Evolutionary conservation across 2,888 invertebrate species (phyloP).

Genomic region (Herminia tarsipennalis): DNA sequence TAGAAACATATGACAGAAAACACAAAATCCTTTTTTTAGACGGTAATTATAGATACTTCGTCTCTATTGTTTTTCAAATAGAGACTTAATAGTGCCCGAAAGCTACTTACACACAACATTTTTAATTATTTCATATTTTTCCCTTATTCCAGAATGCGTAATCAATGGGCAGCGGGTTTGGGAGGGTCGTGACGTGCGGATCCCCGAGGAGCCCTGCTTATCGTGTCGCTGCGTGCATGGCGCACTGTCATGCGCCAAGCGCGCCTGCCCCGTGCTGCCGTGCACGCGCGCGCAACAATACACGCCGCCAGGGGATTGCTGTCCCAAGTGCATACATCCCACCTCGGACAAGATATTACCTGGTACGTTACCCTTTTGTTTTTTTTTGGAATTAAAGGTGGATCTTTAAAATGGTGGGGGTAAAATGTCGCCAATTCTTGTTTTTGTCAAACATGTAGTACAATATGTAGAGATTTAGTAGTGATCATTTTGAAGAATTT

Average conservation of each 20-base stretch:
- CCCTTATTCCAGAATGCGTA: constrained; percentile 90
- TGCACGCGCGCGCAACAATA: constrained; percentile 90
- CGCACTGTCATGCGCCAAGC: constrained; percentile 91
- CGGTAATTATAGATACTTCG: too few relatives aligned
- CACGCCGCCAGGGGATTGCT: constrained; percentile 92
- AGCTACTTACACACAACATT: neutral
- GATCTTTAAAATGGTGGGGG: too few relatives aligned
- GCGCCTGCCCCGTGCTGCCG: constrained; percentile 95
- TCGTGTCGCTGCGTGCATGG: constrained; percentile 92
- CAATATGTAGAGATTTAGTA: too few relatives aligned
- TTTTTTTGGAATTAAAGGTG: too few relatives aligned
- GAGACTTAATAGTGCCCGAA: too few relatives aligned
- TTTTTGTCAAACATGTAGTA: too few relatives aligned
- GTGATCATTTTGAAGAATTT: too few relatives aligned
- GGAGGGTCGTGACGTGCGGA: constrained; percentile 92
- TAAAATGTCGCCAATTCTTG: too few relatives aligned
- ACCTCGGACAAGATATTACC: constrained; percentile 81
- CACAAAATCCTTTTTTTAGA: too few relatives aligned
- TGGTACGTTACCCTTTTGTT: constrained; percentile 66
- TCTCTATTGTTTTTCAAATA: too few relatives aligned
- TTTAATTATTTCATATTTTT: neutral
- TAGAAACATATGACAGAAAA: too few relatives aligned
- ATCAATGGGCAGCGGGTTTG: constrained; percentile 93
- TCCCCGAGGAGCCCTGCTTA: constrained; percentile 94
- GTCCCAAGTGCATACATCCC: constrained; percentile 83